These are phyloP conservation scores for Magallana gigas DNA, from an alignment of 1,140 invertebrate genomes.

Conservation along the genomic window DNA sequence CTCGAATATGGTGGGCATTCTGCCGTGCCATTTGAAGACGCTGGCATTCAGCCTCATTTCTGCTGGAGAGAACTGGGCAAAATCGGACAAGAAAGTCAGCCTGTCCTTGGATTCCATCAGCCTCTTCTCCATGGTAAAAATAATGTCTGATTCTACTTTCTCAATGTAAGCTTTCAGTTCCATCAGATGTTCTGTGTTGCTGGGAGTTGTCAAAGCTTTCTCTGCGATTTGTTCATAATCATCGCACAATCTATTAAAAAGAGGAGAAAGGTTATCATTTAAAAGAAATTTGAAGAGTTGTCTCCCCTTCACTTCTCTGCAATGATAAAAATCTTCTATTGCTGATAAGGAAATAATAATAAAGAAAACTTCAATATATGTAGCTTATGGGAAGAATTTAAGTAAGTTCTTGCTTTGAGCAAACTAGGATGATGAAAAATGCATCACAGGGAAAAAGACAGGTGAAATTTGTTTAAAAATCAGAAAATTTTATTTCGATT, in stretches of 20 bases:
- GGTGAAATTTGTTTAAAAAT: too few relatives aligned
- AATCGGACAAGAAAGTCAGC: constrained; percentile 89
- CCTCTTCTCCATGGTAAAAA: constrained; percentile 87
- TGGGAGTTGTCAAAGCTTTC: constrained; percentile 88
- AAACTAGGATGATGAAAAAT: too few relatives aligned
- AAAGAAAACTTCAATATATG: neutral
- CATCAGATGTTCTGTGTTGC: constrained; percentile 92
- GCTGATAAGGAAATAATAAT: too few relatives aligned
- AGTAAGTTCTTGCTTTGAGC: too few relatives aligned
- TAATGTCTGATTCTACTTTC: constrained; percentile 86
- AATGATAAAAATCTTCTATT: too few relatives aligned
- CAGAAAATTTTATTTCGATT: too few relatives aligned
- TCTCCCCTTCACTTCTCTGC: neutral
- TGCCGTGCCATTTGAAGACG: constrained; percentile 91
- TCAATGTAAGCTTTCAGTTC: constrained; percentile 88
- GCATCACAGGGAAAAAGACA: too few relatives aligned
- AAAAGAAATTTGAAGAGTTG: constrained; percentile 38
- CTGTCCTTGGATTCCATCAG: constrained; percentile 83
- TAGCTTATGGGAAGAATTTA: too few relatives aligned
- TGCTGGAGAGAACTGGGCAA: constrained; percentile 87
- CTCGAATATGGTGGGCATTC: constrained; percentile 89
- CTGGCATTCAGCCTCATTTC: constrained; percentile 89
- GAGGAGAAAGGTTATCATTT: constrained; percentile 66
- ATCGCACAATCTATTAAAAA: constrained; percentile 85
- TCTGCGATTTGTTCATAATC: constrained; percentile 91